These are phyloP conservation scores for Labia minor DNA, from an alignment of 2,888 invertebrate species.

Conservation along the genomic window DNA sequence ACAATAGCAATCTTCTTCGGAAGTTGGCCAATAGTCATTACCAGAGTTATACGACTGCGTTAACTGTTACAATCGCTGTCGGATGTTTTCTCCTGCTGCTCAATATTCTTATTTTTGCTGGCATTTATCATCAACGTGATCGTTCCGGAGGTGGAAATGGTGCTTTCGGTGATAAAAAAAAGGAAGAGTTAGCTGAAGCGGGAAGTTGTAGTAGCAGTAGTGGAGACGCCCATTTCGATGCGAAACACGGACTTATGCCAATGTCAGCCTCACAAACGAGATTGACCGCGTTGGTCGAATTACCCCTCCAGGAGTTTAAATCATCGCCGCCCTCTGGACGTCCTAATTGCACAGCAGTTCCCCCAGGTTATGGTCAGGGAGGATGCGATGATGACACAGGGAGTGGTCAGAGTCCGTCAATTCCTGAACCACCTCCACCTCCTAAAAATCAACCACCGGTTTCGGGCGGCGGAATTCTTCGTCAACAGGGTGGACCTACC, in stretches of 20 bases:
- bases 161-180: conserved; percentile 52
- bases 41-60: conserved; percentile 78
- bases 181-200: conserved; percentile 63
- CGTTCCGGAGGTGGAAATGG: conserved; percentile 38
- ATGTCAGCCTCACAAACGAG: conserved; percentile 31
- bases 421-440: conserved; percentile 52
- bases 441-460: conserved; percentile 44
- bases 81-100: conserved; percentile 71
- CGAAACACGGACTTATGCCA: conserved; percentile 49
- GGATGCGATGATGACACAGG: not conserved
- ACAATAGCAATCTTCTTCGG: conserved; percentile 57
- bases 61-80: conserved; percentile 77
- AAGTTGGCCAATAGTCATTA: conserved; percentile 72
- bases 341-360: conserved; percentile 34
- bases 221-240: conserved; percentile 39
- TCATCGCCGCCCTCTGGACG: conserved; percentile 44
- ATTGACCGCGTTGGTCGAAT: conserved; percentile 43
- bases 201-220: conserved; percentile 56
- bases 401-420: conserved; percentile 34
- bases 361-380: conserved; percentile 20
- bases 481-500: conserved; percentile 49
- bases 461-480: conserved; percentile 48
- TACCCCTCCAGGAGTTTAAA: conserved; percentile 52
- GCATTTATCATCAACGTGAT: conserved; percentile 76
- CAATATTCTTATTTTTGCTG: conserved; percentile 77